These are phyloP conservation scores for Calidris pygmaea DNA, from an alignment of 2,113 vertebrate species.

Conservation along the genomic window DNA sequence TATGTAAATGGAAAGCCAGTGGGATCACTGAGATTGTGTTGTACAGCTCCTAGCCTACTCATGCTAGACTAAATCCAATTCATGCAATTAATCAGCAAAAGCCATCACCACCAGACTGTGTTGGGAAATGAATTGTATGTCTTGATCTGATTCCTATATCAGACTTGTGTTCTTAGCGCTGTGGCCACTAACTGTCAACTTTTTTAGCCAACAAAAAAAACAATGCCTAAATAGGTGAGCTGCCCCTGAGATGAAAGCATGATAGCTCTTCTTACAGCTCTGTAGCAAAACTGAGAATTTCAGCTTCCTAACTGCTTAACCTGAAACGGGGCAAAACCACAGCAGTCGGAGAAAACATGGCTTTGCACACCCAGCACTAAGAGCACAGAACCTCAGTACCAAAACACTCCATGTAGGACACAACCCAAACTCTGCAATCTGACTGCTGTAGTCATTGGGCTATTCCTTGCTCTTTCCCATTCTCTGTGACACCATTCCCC, in stretches of 20 bases:
- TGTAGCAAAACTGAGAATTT: background rate
- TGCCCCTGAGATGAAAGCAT: background rate
- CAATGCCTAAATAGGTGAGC: background rate
- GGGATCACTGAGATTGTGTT: background rate
- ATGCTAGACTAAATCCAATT: background rate
- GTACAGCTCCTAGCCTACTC: background rate
- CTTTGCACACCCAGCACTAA: background rate
- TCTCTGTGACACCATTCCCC: background rate
- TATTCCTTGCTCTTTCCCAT: background rate
- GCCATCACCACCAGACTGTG: background rate
- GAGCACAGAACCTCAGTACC: background rate
- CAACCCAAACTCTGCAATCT: background rate
- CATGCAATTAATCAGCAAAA: background rate
- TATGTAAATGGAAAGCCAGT: background rate
- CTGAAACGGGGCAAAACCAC: background rate
- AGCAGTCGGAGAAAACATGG: background rate
- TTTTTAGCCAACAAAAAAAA: background rate
- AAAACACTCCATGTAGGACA: background rate
- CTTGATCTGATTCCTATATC: background rate
- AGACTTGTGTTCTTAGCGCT: background rate
- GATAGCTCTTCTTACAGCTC: background rate
- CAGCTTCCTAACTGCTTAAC: background rate
- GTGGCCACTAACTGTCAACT: background rate
- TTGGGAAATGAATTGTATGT: background rate
- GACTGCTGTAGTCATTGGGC: background rate